Conservation (phyloP, 1,140 invertebrate species). For the Drosophila eugracilis region DNA sequence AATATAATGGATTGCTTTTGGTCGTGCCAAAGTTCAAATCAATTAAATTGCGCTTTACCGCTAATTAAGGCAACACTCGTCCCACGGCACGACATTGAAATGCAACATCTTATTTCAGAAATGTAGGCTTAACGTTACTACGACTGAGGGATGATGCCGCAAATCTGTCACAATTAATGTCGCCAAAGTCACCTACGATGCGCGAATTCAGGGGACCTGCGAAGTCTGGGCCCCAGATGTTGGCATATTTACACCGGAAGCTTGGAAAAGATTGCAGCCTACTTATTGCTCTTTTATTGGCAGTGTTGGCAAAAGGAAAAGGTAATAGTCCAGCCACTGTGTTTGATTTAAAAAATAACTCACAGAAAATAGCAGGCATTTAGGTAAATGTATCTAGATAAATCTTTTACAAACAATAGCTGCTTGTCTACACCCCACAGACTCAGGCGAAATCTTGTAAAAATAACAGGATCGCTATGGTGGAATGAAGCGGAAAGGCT, state of each 20-base stretch:
- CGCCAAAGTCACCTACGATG: constrained; percentile 34
- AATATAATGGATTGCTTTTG: not conserved
- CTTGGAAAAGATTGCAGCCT: too few relatives aligned
- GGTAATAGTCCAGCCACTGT: too few relatives aligned
- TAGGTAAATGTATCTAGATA: too few relatives aligned
- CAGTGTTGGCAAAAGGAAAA: too few relatives aligned
- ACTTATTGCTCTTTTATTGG: too few relatives aligned
- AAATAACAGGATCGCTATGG: too few relatives aligned
- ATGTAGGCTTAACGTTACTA: constrained; percentile 21
- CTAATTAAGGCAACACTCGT: constrained; percentile 30
- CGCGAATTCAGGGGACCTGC: constrained; percentile 17
- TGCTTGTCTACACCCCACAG: too few relatives aligned
- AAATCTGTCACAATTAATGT: constrained; percentile 79
- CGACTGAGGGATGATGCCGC: constrained; percentile 13
- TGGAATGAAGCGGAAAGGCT: too few relatives aligned
- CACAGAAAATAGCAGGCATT: too few relatives aligned
- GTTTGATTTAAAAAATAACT: too few relatives aligned
- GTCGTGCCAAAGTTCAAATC: constrained; percentile 8
- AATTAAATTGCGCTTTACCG: constrained; percentile 35
- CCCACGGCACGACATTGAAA: constrained; percentile 6
- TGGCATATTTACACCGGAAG: constrained; percentile 51
- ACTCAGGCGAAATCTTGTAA: too few relatives aligned
- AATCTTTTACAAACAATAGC: too few relatives aligned
- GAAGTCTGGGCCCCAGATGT: constrained; percentile 13
- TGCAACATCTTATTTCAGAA: constrained; percentile 33